These are phyloP conservation scores for Imbricaverruca yamaguchii DNA, from an alignment of 2,888 invertebrate genomes.

Conservation along the genomic window DNA sequence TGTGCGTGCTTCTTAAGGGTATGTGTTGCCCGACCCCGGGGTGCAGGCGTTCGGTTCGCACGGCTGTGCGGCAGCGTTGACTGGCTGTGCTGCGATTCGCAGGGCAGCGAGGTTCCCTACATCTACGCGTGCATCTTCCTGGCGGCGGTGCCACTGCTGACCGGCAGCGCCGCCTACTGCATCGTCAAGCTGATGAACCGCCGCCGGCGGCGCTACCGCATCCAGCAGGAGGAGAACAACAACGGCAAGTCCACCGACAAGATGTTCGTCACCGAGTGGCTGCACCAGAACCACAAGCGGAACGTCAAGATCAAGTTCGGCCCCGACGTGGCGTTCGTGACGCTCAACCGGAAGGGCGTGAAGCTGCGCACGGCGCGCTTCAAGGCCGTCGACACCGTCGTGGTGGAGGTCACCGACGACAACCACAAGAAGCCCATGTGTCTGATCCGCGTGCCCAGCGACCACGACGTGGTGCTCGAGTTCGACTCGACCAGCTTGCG, in stretches of 20 bases:
- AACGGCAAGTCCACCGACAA: conserved; percentile 66
- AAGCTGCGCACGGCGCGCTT: conserved; percentile 75
- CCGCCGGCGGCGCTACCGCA: conserved; percentile 66
- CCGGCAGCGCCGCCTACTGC: conserved; percentile 84
- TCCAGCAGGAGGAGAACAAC: conserved; percentile 67
- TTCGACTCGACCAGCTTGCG: conserved; percentile 71
- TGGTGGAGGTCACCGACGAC: conserved; percentile 84
- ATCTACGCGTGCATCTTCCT: conserved; percentile 90
- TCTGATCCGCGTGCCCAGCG: conserved; percentile 69
- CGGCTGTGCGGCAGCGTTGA: no score
- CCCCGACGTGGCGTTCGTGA: conserved; percentile 75
- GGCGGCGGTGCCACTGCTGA: conserved; percentile 83
- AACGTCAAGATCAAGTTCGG: conserved; percentile 83
- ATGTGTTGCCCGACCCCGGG: no score
- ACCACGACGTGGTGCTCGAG: conserved; percentile 88
- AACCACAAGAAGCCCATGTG: conserved; percentile 57
- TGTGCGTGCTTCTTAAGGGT: no score
- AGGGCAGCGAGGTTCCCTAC: conserved; percentile 94
- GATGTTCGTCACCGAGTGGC: conserved; percentile 89
- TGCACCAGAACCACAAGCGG: conserved; percentile 83
- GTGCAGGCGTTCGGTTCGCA: no score
- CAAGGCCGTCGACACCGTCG: conserved; percentile 63
- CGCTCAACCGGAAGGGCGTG: conserved; percentile 85
- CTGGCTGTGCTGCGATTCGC: conserved; percentile 31
- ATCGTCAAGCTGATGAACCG: conserved; percentile 86